Evolutionary conservation across 1,140 invertebrate genomes (phyloP), one percentile per base, ranked within the genome.

Genomic region (Zaprionus davidi): DNA sequence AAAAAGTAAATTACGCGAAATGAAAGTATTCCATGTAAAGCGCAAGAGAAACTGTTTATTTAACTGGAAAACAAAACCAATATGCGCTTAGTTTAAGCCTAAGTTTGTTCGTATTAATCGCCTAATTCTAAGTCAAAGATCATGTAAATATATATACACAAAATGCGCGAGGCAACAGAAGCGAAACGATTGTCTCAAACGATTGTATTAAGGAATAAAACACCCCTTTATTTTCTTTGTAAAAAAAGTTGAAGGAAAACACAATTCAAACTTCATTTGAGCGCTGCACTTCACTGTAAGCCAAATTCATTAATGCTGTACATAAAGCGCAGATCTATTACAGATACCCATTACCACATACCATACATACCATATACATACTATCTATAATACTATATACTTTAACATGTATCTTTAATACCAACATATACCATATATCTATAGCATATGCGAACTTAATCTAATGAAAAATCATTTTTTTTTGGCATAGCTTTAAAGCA

Each of bases 401-500:
- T 13, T 80, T 79, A 17, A 70, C 5, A 6, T n/a, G 15, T 41
- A 41, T 41, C 38, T 41, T 41, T 5, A 41, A 15, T 3, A 41
- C 38, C 38, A 34, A 49, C 38, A 15, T 26, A 67, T 44, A 55
- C 2, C 20, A 22, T 22, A 24, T 24, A 51, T 5, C 2, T 51
- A 24, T 49, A 20, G 2, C 17, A 38, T 46, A 46, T 46, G 15
- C 41, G 9, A 20, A 49, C 44, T 3, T 20, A 49, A 49, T 49
- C 44, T 20, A 17, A 41, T 15, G 5, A 6, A 41, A 15, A 11
- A 49, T 46, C 15, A 9, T 68, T 71, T 79, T 76, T 76, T 75
- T 79, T 64, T 55, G 72, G 65, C 51, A 53, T 83, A 77, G 81
- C 82, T 75, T 69, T 84, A 84, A 84, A 51, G 82, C 78, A 66